phyloP scores from a whole-genome alignment of 2,888 invertebrate genomes.

The Nephrotoma appendiculata region DNA sequence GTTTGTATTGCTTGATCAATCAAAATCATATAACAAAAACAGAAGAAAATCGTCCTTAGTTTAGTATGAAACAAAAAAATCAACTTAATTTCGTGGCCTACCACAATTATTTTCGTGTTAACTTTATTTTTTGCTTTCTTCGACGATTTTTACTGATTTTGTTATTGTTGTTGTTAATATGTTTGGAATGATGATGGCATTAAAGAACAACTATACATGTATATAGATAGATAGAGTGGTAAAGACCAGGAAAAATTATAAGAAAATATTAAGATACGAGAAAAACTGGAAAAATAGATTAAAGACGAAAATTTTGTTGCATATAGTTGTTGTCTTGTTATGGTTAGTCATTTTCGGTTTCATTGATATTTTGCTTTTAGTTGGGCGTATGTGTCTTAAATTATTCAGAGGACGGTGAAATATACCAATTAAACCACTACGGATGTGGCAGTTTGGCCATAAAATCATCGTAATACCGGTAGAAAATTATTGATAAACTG shows the following conservation, averaged over 20 bases:
- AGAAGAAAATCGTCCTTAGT: background rate
- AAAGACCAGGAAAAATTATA: background rate
- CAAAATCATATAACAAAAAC: background rate
- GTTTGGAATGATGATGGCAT: background rate
- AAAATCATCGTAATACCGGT: no score
- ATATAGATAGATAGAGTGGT: background rate
- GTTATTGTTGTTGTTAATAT: background rate
- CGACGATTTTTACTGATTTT: background rate
- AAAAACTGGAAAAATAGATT: background rate
- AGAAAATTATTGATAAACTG: no score
- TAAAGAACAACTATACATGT: background rate
- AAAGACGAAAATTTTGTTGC: background rate
- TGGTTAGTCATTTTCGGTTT: no score
- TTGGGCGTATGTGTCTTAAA: no score
- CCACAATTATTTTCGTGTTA: conserved; percentile 5
- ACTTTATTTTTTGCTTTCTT: background rate
- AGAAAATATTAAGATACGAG: background rate
- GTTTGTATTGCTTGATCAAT: background rate
- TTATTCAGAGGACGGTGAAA: no score
- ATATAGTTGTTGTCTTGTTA: no score
- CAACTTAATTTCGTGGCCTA: conserved; percentile 3
- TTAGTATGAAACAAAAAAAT: background rate
- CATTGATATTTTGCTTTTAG: no score
- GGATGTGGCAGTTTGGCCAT: no score
- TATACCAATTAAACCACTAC: no score